Percentiles rank a stretch among this genome's conserved stretches.
Conservation (phyloP, 1,140 invertebrate species). For the Rhizoglyphus robini region DNA sequence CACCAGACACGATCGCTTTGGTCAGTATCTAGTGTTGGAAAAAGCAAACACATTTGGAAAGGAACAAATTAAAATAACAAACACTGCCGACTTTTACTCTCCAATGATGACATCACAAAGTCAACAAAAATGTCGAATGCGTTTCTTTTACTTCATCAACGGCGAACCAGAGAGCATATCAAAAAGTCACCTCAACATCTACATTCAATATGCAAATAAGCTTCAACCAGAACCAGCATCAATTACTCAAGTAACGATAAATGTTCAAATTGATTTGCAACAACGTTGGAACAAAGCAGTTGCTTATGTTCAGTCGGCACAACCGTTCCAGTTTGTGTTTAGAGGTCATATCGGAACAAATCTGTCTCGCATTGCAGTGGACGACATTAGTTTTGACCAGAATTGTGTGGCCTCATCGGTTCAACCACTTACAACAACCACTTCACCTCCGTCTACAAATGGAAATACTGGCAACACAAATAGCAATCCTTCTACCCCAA, state of each 20-base stretch:
- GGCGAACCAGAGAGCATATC: neutral
- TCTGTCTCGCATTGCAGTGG: neutral
- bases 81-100: slow-evolving; percentile 6
- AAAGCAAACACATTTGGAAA: neutral
- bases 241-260: neutral
- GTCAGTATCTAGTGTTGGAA: neutral
- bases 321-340: slow-evolving; percentile 10
- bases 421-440: neutral
- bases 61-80: neutral
- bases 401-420: neutral
- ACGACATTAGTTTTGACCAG: neutral
- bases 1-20: neutral
- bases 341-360: neutral
- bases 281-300: slow-evolving; percentile 8
- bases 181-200: neutral
- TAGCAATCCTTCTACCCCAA: no score
- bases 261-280: neutral
- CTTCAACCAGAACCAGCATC: neutral
- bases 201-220: neutral
- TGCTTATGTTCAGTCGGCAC: neutral
- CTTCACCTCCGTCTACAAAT: no score
- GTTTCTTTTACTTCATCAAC: slow-evolving; percentile 6
- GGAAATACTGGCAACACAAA: no score
- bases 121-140: neutral
- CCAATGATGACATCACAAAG: neutral